Percentiles rank a stretch among this genome's conserved stretches.
Evolutionary conservation across 2,113 vertebrate genomes (phyloP).

Genomic region (Cyanistes caeruleus): DNA sequence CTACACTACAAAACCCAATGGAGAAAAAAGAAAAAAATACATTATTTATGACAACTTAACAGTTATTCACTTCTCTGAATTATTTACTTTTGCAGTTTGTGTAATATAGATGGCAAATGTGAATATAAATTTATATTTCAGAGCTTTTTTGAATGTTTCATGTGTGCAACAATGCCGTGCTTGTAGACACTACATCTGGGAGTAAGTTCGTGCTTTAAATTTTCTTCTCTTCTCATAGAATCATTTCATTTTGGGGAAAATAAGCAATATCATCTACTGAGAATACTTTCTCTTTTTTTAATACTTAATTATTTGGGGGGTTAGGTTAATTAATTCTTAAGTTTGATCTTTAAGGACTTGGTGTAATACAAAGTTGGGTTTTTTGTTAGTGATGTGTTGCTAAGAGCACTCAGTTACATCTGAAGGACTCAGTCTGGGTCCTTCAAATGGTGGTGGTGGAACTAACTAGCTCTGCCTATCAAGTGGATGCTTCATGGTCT

Average conservation of each 20-base stretch:
- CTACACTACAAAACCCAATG: rapidly evolving
- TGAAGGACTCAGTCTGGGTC: background rate
- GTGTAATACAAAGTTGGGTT: background rate
- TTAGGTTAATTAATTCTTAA: background rate
- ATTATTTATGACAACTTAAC: background rate
- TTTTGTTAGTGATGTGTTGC: background rate
- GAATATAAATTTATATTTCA: background rate
- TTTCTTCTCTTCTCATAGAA: background rate
- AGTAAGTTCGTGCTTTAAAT: background rate
- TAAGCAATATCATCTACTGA: background rate
- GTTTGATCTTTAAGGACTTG: rapidly evolving
- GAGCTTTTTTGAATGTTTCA: background rate
- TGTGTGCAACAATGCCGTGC: background rate
- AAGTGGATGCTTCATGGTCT: background rate
- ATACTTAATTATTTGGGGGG: background rate
- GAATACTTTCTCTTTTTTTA: background rate
- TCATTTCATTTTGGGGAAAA: background rate
- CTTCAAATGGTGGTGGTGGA: background rate
- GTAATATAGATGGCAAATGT: background rate
- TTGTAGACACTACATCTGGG: background rate
- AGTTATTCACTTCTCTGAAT: background rate
- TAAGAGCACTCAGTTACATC: background rate
- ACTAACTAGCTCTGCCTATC: background rate
- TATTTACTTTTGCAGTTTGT: background rate
- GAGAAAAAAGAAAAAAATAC: background rate